Conservation (phyloP, 2,888 invertebrate species). For the Pristionchus mayeri region DNA sequence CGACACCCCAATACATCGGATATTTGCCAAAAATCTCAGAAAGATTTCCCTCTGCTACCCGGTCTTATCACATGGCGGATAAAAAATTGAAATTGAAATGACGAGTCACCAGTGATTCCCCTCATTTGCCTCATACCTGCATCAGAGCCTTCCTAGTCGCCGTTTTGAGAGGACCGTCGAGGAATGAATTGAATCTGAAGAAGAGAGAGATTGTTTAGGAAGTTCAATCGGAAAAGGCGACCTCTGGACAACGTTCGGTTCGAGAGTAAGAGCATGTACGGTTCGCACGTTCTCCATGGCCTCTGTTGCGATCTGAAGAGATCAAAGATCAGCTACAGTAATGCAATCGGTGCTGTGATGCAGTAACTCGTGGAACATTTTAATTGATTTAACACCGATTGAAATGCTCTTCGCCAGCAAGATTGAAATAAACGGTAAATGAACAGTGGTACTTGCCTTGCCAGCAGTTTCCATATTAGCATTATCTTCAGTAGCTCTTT, state of each 20-base stretch:
- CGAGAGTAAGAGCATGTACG: conserved; percentile 46
- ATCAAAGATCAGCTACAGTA: conserved; percentile 9
- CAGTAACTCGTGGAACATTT: no score
- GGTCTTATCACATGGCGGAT: no score
- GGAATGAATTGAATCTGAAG: conserved; percentile 24
- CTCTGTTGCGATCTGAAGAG: conserved; percentile 48
- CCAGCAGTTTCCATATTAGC: conserved; percentile 49
- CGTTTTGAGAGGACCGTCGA: conserved; percentile 47
- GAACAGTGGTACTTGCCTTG: neutral
- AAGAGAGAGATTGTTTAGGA: neutral
- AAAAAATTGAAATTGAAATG: no score
- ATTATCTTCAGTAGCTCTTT: conserved; percentile 9
- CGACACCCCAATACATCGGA: no score
- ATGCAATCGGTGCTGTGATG: no score
- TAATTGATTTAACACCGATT: no score
- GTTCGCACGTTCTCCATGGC: conserved; percentile 50
- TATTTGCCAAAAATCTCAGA: no score
- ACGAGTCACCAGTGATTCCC: no score
- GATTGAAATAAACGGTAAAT: neutral
- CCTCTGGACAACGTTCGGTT: conserved; percentile 33
- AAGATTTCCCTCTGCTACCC: no score
- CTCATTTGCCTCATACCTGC: conserved; percentile 19
- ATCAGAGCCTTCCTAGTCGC: conserved; percentile 46
- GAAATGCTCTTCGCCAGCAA: no score
- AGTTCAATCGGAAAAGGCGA: neutral